A percentile compares a stretch with the other conserved stretches of the same genome.
phyloP scores from a whole-genome alignment of 2,797 vertebrate species.

The Bradypus variegatus region DNA sequence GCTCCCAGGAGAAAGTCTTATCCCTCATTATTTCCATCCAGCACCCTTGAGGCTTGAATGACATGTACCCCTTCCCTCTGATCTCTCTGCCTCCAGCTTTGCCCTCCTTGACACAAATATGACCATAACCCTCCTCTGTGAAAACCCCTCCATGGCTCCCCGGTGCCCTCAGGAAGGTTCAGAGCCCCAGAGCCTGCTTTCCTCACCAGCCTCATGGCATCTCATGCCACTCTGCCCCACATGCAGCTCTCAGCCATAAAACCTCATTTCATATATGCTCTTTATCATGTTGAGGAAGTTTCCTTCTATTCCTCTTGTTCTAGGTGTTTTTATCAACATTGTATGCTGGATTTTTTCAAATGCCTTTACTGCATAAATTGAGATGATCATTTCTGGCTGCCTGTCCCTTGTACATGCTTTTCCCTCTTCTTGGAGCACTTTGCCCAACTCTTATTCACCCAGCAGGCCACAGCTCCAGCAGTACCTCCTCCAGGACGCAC shows the following conservation, averaged over 20 bases:
- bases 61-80: background rate
- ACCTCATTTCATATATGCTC: background rate
- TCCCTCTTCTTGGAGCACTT: background rate
- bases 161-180: background rate
- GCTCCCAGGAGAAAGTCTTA: background rate
- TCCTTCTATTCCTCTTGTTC: too few species aligned
- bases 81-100: background rate
- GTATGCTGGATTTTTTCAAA: too few species aligned
- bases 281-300: too few species aligned
- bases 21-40: background rate
- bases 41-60: background rate
- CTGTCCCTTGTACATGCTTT: background rate
- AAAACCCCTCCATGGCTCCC: background rate
- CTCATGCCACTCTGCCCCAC: background rate
- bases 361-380: too few species aligned
- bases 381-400: background rate
- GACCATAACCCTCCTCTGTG: too few species aligned
- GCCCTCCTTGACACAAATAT: background rate
- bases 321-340: too few species aligned
- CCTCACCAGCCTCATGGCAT: background rate
- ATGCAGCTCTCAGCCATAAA: background rate
- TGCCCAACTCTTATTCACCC: background rate
- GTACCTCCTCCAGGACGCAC: background rate
- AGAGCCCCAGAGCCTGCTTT: background rate
- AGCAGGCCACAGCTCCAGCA: background rate